A percentile compares a stretch with the other conserved stretches of the same genome.
These are phyloP conservation scores for Oreochromis aureus DNA, from an alignment of 2,113 vertebrate genomes.

Conservation along the genomic window DNA sequence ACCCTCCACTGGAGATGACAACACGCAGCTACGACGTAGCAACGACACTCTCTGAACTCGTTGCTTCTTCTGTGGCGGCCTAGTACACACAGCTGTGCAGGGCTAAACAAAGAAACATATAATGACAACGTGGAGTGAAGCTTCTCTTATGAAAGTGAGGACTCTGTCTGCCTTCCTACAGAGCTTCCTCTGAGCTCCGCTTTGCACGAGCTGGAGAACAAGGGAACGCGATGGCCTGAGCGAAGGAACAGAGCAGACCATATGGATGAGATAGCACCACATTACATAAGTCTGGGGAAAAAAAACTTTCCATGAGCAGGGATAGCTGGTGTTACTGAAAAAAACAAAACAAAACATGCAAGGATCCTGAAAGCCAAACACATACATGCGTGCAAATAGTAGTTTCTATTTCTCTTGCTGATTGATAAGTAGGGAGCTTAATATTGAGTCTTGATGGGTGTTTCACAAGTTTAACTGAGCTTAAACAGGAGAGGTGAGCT, in stretches of 20 bases:
- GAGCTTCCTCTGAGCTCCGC: neutral
- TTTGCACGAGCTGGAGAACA: neutral
- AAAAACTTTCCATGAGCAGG: neutral
- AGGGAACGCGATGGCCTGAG: neutral
- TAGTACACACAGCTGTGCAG: slow-evolving; percentile 32
- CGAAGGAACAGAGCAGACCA: neutral
- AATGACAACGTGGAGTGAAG: neutral
- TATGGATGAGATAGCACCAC: neutral
- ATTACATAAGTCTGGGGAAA: neutral
- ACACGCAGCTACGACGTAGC: neutral
- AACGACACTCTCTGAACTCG: neutral
- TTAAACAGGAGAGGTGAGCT: slow-evolving; percentile 1
- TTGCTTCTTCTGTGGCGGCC: neutral
- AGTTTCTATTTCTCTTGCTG: neutral
- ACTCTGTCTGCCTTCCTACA: neutral
- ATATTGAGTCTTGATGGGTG: neutral
- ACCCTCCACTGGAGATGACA: neutral
- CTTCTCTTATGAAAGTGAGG: neutral
- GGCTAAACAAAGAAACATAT: slow-evolving; percentile 8
- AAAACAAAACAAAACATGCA: neutral
- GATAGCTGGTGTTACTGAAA: neutral
- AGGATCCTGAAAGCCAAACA: neutral
- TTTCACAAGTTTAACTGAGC: neutral
- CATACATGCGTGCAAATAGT: neutral
- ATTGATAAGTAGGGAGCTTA: neutral